A percentile compares a stretch with the other conserved stretches of the same genome.
Evolutionary conservation across 2,888 invertebrate species (phyloP).

Genomic region (Eristalis pertinax): DNA sequence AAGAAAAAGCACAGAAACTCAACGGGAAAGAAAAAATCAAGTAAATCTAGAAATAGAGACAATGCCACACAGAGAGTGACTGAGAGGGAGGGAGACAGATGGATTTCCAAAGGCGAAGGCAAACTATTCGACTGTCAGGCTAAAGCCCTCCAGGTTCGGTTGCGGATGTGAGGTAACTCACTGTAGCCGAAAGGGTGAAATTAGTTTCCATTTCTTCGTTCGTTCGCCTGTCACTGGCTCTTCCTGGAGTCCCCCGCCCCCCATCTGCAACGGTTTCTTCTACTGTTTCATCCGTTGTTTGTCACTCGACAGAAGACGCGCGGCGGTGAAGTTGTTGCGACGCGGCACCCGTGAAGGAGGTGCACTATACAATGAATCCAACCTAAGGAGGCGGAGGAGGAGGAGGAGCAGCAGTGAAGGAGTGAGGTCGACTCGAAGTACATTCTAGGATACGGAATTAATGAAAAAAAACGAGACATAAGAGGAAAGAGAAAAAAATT

Average conservation of each 20-base stretch:
- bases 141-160: constrained; percentile 29
- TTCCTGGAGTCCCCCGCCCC: constrained; percentile 33
- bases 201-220: constrained; percentile 58
- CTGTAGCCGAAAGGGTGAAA: constrained; percentile 57
- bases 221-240: constrained; percentile 43
- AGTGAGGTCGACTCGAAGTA: constrained; percentile 6
- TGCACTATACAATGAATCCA: background rate
- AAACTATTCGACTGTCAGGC: constrained; percentile 57
- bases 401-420: background rate
- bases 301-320: constrained; percentile 34
- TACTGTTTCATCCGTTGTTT: constrained; percentile 37
- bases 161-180: constrained; percentile 17
- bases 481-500: background rate
- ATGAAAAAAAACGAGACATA: constrained; percentile 21
- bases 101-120: constrained; percentile 42
- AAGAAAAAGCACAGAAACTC: background rate
- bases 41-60: background rate
- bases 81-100: background rate
- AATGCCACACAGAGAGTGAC: background rate
- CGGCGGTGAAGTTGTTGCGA: background rate
- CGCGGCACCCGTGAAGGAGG: background rate
- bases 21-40: background rate
- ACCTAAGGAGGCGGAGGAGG: background rate
- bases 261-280: background rate
- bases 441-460: constrained; percentile 50